phyloP scores from a whole-genome alignment of 2,888 invertebrate genomes.

The Cheilosia pagana region DNA sequence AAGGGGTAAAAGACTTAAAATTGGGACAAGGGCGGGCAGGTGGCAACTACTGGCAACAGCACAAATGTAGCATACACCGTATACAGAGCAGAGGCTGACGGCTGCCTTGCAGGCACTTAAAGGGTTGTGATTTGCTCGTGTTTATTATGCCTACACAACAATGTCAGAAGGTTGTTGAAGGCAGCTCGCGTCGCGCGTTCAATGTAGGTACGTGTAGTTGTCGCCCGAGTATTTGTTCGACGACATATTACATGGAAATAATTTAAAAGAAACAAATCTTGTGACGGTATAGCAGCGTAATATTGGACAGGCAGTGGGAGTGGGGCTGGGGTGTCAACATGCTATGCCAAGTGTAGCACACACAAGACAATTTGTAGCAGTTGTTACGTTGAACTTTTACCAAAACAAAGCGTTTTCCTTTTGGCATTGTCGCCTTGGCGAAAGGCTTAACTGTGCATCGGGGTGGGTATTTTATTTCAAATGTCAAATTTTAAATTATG shows the following conservation, averaged over 20 bases:
- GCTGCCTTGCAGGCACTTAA: slow-evolving; percentile 67
- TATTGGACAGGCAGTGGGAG: slow-evolving; percentile 48
- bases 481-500: slow-evolving; percentile 53
- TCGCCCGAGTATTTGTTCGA: slow-evolving; percentile 73
- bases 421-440: slow-evolving; percentile 30
- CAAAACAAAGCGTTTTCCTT: slow-evolving; percentile 37
- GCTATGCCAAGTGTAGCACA: slow-evolving; percentile 55
- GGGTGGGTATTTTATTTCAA: slow-evolving; percentile 51
- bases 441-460: slow-evolving; percentile 54
- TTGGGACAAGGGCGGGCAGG: slow-evolving; percentile 50
- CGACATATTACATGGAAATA: slow-evolving; percentile 74
- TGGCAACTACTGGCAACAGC: slow-evolving; percentile 47
- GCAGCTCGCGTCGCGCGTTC: slow-evolving; percentile 49
- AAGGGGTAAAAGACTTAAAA: slow-evolving; percentile 21
- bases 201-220: slow-evolving; percentile 66
- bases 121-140: slow-evolving; percentile 74
- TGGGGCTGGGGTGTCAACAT: slow-evolving; percentile 58
- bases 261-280: slow-evolving; percentile 75
- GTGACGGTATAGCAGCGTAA: slow-evolving; percentile 37
- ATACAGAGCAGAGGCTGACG: slow-evolving; percentile 29
- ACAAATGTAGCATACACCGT: slow-evolving; percentile 52
- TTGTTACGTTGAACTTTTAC: slow-evolving; percentile 66
- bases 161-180: slow-evolving; percentile 72
- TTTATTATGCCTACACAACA: slow-evolving; percentile 75
- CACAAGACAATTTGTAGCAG: slow-evolving; percentile 70